Percentiles rank a stretch among this genome's conserved stretches.
Evolutionary conservation across 2,888 invertebrate species (phyloP).

Genomic region (Pristionchus arcanus): DNA sequence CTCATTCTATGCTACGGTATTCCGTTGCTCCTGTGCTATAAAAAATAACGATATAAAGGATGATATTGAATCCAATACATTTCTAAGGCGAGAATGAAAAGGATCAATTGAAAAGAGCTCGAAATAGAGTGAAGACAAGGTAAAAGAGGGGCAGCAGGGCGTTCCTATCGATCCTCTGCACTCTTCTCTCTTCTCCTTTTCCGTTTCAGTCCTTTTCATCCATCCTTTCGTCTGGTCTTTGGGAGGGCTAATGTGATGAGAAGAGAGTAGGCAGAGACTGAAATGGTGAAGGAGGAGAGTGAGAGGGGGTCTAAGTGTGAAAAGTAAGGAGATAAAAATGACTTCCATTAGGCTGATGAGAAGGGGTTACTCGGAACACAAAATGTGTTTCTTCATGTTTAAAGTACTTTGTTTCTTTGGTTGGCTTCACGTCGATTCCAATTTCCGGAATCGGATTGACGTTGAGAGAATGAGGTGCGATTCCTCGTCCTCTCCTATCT

Average conservation of each 20-base stretch:
- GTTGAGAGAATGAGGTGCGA: too few relatives aligned
- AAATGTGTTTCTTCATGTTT: too few relatives aligned
- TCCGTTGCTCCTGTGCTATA: too few relatives aligned
- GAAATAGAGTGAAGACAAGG: background rate
- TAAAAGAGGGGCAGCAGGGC: background rate
- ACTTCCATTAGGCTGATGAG: slow-evolving; percentile 1
- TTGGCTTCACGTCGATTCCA: too few relatives aligned
- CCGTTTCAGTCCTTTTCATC: background rate
- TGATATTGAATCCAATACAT: too few relatives aligned
- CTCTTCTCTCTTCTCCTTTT: background rate
- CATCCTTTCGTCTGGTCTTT: background rate
- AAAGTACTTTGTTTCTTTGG: too few relatives aligned
- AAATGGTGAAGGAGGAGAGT: background rate
- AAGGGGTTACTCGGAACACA: background rate
- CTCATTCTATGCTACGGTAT: background rate
- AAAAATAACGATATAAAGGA: too few relatives aligned
- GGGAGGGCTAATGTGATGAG: background rate
- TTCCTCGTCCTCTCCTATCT: too few relatives aligned
- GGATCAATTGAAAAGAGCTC: background rate
- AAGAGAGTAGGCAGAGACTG: background rate
- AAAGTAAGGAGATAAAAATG: background rate
- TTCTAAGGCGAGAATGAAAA: too few relatives aligned
- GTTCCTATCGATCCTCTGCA: slow-evolving; percentile 39
- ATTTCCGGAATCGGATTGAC: too few relatives aligned
- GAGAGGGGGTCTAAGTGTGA: background rate